Conservation (phyloP, 35 echinoderm and acorn worm genomes). For the Apostichopus japonicus region DNA sequence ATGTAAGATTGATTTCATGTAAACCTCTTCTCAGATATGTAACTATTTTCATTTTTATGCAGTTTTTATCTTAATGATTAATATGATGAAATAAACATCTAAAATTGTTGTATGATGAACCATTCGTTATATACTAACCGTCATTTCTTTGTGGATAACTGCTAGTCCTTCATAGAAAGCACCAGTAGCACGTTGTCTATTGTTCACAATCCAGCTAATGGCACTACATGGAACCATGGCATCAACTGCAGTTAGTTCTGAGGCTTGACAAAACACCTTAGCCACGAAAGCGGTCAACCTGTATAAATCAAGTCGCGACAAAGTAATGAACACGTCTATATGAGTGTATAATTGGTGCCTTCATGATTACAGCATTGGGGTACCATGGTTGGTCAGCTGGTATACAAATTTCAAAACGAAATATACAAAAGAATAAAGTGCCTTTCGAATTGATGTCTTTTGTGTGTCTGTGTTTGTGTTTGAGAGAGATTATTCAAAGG, state of each 20-base stretch:
- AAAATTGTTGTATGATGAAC: too few species aligned
- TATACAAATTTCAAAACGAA: not conserved
- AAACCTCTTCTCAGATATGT: too few species aligned
- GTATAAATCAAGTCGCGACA: not conserved
- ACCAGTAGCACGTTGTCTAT: not conserved
- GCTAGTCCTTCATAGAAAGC: too few species aligned
- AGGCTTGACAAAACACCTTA: constrained; percentile 84
- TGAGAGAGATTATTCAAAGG: too few species aligned
- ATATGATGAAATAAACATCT: too few species aligned
- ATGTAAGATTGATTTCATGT: too few species aligned
- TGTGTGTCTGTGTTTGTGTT: too few species aligned
- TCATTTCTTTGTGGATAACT: too few species aligned
- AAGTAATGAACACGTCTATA: not conserved
- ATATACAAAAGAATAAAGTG: not conserved
- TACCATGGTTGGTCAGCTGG: not conserved
- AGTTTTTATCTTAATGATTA: too few species aligned
- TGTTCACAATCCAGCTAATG: constrained; percentile 65
- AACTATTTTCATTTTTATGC: too few species aligned
- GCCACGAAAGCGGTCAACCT: constrained; percentile 87
- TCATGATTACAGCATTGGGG: not conserved
- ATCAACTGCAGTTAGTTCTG: constrained; percentile 64
- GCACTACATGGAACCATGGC: constrained; percentile 65
- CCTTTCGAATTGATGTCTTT: not conserved
- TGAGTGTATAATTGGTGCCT: not conserved
- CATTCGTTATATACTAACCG: too few species aligned